Conservation (phyloP, 2,113 vertebrate genomes). For the Argyrosomus japonicus region DNA sequence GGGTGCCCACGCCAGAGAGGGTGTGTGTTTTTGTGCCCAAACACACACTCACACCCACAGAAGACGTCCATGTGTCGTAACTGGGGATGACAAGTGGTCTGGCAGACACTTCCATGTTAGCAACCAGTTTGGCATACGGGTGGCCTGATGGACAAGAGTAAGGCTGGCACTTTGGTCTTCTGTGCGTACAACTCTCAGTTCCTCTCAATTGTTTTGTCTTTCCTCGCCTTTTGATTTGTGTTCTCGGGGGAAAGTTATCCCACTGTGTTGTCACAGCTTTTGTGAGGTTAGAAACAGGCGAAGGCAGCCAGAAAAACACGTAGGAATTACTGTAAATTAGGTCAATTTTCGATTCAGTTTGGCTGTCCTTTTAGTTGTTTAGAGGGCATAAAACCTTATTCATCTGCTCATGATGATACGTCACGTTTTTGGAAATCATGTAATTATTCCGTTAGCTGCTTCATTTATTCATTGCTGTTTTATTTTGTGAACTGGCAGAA, state of each 20-base stretch:
- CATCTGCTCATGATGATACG: slow-evolving; percentile 37
- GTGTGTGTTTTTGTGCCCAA: slow-evolving; percentile 32
- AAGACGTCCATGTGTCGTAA: slow-evolving; percentile 45
- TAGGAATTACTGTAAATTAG: slow-evolving; percentile 29
- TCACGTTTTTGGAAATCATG: slow-evolving; percentile 45
- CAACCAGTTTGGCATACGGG: slow-evolving; percentile 17
- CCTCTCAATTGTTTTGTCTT: not conserved
- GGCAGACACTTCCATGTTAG: slow-evolving; percentile 32
- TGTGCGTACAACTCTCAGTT: slow-evolving; percentile 2
- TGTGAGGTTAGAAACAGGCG: slow-evolving; percentile 11
- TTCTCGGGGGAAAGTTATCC: not conserved
- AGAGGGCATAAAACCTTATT: slow-evolving; percentile 17
- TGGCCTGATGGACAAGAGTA: slow-evolving; percentile 16
- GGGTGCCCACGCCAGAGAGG: slow-evolving; percentile 29
- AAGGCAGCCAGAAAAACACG: slow-evolving; percentile 15
- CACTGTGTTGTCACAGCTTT: slow-evolving; percentile 19
- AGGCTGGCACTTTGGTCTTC: slow-evolving; percentile 13
- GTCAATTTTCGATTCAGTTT: slow-evolving; percentile 16
- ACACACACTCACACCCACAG: slow-evolving; percentile 33
- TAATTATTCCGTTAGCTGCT: slow-evolving; percentile 60
- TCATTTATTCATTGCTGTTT: slow-evolving; percentile 53
- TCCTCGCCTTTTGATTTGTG: slow-evolving; percentile 18
- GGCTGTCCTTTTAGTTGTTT: slow-evolving; percentile 22
- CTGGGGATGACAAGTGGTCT: slow-evolving; percentile 56
- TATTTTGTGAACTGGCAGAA: slow-evolving; percentile 40